phyloP scores from a whole-genome alignment of 1,140 invertebrate genomes.

The Drosophila nigrodunni region DNA sequence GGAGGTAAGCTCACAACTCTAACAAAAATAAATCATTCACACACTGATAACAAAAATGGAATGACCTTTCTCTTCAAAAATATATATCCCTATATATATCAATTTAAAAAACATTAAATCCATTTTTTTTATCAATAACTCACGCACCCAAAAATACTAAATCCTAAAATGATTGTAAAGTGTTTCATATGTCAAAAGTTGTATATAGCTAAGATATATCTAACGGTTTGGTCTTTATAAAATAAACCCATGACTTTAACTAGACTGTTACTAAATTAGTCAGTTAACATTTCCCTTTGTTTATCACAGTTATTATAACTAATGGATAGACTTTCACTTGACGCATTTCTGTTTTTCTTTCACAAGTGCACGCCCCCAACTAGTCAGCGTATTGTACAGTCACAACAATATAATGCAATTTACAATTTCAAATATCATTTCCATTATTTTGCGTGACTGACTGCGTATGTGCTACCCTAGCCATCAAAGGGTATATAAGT shows the following conservation, averaged over 20 bases:
- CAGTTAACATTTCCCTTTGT: no score
- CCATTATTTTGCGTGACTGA: constrained; percentile 52
- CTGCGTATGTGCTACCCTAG: constrained; percentile 27
- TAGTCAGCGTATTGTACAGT: constrained; percentile 37
- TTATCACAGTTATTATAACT: neutral
- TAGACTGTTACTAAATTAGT: no score
- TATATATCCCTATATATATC: no score
- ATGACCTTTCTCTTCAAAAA: constrained; percentile 27
- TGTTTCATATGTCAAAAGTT: neutral
- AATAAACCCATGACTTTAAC: no score
- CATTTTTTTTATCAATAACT: no score
- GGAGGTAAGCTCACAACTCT: constrained; percentile 74
- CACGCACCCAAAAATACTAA: no score
- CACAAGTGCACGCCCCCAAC: neutral
- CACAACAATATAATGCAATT: constrained; percentile 52
- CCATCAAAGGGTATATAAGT: constrained; percentile 32
- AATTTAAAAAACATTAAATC: no score
- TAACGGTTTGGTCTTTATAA: no score
- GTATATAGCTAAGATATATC: no score
- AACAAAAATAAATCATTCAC: neutral
- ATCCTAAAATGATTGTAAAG: neutral
- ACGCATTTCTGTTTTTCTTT: constrained; percentile 27
- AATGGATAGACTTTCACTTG: constrained; percentile 40
- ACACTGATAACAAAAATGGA: neutral
- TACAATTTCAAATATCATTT: constrained; percentile 58